A percentile compares a stretch with the other conserved stretches of the same genome.
Evolutionary conservation across 1,140 invertebrate genomes (phyloP).

Genomic region (Ptiloglossa arizonensis): DNA sequence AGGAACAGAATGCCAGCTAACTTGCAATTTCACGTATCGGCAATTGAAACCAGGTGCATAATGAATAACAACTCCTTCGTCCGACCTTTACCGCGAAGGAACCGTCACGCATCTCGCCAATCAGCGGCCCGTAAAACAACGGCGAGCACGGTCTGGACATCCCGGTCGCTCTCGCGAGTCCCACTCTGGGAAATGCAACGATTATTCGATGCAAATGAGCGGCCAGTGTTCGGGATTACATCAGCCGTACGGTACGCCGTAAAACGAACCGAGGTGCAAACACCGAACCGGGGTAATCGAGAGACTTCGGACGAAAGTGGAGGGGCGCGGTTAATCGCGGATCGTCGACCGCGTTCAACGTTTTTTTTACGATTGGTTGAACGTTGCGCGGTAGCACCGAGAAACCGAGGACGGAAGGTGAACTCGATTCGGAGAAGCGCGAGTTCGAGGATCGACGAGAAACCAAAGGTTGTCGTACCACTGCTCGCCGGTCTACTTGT

Average conservation of each 20-base stretch:
- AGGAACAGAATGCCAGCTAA: conserved; percentile 33
- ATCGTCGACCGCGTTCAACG: not conserved
- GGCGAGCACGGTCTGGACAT: conserved; percentile 53
- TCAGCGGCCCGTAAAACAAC: conserved; percentile 40
- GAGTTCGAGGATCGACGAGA: not conserved
- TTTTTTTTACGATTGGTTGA: not conserved
- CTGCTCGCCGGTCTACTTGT: conserved; percentile 29
- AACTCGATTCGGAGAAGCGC: not conserved
- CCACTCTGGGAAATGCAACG: conserved; percentile 63
- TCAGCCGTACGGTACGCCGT: conserved; percentile 43
- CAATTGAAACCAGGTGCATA: conserved; percentile 22
- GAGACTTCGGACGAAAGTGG: not conserved
- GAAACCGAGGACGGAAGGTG: not conserved
- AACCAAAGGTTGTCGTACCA: not conserved
- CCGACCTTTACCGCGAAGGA: conserved; percentile 52
- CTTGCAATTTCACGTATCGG: conserved; percentile 37
- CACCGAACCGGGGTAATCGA: not conserved
- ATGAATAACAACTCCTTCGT: conserved; percentile 29
- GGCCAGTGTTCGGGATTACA: conserved; percentile 49
- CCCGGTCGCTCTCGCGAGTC: conserved; percentile 42
- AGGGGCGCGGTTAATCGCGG: not conserved
- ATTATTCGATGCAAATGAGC: conserved; percentile 70
- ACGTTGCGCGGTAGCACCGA: too few relatives aligned
- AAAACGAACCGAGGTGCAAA: not conserved
- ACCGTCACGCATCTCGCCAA: conserved; percentile 51